phyloP scores from a whole-genome alignment of 92 coral and sea anemone genomes.

The Plumapathes pennacea region DNA sequence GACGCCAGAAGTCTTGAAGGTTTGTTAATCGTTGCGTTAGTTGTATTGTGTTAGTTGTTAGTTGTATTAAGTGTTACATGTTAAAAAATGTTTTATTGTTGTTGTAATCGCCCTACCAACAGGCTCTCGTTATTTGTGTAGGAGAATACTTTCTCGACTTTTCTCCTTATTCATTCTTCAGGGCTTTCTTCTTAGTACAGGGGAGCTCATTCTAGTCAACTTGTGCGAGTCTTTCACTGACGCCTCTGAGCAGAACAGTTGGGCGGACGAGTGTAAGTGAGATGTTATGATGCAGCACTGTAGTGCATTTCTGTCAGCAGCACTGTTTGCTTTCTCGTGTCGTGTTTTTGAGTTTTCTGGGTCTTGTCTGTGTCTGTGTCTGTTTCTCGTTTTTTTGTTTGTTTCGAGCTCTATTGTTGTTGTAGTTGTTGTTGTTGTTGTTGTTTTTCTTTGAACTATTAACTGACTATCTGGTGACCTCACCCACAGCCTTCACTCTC shows the following conservation, averaged over 20 bases:
- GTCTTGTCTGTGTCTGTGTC: not conserved
- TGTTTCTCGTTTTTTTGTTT: not conserved
- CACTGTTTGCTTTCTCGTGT: not conserved
- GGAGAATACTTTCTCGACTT: not conserved
- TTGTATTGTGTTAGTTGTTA: no score
- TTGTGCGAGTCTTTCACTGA: slow-evolving; percentile 62
- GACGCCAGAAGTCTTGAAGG: slow-evolving; percentile 59
- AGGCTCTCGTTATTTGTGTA: not conserved
- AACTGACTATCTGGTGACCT: no score
- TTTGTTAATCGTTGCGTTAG: not conserved
- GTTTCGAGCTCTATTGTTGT: not conserved
- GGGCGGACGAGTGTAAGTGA: slow-evolving; percentile 71
- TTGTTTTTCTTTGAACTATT: not conserved
- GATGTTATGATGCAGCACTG: no score
- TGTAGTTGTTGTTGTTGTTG: not conserved
- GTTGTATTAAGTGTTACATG: not conserved
- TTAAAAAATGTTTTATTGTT: not conserved
- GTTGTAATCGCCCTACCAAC: not conserved
- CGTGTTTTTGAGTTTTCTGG: not conserved
- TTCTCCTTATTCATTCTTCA: slow-evolving; percentile 9
- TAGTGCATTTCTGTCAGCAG: no score
- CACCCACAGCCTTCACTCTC: slow-evolving; percentile 48
- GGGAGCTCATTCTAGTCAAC: slow-evolving; percentile 70
- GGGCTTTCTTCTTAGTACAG: slow-evolving; percentile 86
- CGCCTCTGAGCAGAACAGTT: slow-evolving; percentile 39